phyloP scores from a whole-genome alignment of 2,113 vertebrate genomes.

The Pantherophis guttatus region DNA sequence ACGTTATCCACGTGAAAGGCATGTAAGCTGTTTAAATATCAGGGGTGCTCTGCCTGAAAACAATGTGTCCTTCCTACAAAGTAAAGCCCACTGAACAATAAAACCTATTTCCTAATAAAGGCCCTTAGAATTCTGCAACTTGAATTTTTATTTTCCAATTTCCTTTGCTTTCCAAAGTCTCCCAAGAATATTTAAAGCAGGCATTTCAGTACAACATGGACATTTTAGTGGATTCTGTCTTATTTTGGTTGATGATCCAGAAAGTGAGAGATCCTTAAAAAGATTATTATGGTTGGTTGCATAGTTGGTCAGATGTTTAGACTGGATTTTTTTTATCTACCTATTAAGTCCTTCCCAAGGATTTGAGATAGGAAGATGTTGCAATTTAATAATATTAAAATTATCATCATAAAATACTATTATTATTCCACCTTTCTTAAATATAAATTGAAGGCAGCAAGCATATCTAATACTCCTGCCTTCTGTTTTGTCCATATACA shows the following conservation, averaged over 20 bases:
- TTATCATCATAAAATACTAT: not conserved
- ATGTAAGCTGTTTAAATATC: slow-evolving; percentile 16
- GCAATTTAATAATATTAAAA: not conserved
- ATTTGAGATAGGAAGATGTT: not conserved
- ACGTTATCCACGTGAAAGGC: slow-evolving; percentile 37
- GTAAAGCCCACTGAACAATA: not conserved
- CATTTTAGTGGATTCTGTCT: not conserved
- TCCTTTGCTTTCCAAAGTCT: not conserved
- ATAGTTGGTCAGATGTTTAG: not conserved
- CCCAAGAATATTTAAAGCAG: not conserved
- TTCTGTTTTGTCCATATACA: not conserved
- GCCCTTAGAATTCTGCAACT: not conserved
- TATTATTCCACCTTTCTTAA: not conserved
- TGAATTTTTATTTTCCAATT: not conserved
- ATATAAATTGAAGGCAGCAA: not conserved
- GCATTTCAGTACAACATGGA: not conserved
- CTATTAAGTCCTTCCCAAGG: not conserved
- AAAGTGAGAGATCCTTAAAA: not conserved
- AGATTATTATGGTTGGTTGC: not conserved
- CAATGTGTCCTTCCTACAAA: not conserved
- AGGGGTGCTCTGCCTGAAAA: not conserved
- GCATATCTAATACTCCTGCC: not conserved
- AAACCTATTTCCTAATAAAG: not conserved
- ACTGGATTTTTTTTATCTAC: not conserved
- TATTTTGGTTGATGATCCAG: not conserved